Base-by-base conservation (phyloP, 2,113 vertebrate genomes). In the Indicator indicator region DNA sequence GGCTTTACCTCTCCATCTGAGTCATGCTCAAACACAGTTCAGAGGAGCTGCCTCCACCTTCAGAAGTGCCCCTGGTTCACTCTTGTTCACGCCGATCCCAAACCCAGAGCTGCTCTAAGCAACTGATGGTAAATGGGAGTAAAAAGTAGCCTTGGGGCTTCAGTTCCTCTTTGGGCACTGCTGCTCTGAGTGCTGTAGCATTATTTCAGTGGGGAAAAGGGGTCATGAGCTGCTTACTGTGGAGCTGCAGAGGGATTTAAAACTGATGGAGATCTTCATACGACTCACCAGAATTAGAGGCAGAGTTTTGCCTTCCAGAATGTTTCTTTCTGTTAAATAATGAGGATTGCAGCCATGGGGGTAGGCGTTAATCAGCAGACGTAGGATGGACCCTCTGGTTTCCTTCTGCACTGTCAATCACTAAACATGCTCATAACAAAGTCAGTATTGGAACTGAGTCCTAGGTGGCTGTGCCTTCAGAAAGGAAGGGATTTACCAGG, bases 91-190 rank as follows among this genome's bases (percentile, higher is more conserved):
- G 20, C 20, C 1, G 4, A 5, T 50, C 16, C 3, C 6, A 33
- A 20, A 32, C 28, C 50, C 33, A 6, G 55, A 64, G 65, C 58
- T 0, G 3, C n/a, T 71, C 21, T 16, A 38, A 76, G 74, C 1
- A 2, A 10, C 48, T 4, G 68, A 15, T 68, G n/a, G 30, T 30
- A 38, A 81, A 69, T 2, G 9, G 46, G 67, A 78, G 75, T 40
- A 52, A 65, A 94, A 65, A n/a, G 42, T 15, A 42, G 24, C 62
- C 62, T 32, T 2, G 0, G 10, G 44, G 32, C 38, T 64, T 48
- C 60, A 20, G 23, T 50, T 33, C 12, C 10, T 33, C 33, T 0
- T 1, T 7, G 4, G 30, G 0, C 0, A 0, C 26, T 0, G 3
- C 52, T 20, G 28, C 23, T 74, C 80, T 38, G 23, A 1, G 54